Base-by-base conservation (phyloP, 2,113 vertebrate genomes). In the Centrocercus urophasianus region DNA sequence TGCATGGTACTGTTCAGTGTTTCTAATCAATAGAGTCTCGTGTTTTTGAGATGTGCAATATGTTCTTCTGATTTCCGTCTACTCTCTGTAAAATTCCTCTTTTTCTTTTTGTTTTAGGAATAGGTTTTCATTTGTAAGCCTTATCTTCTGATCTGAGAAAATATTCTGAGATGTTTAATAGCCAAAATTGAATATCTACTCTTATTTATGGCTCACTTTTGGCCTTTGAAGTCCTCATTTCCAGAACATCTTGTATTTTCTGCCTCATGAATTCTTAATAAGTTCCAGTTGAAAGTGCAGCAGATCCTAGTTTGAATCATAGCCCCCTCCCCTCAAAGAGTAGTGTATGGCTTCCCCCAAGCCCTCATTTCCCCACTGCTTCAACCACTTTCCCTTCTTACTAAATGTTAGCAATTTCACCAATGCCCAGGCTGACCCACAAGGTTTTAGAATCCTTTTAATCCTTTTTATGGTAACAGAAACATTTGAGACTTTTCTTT, bases 191-290 rank as follows among this genome's bases (percentile, higher is more conserved):
- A 96, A 86, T 95, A 96, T 89, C 85, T 87, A 80, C 75, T 87
- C 86, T 97, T 97, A 96, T 97, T 97, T 97, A 97, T 94, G 91
- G 95, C 94, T 95, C 93, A 96, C 85, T 90, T 95, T 97, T 97
- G 95, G 93, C 86, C 89, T 97, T 95, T 96, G 97, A 97, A 97
- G 72, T 90, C 84, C 84, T 95, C 56, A 66, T 97, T 97, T 97
- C 96, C 94, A 97, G 95, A 96, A 95, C 30, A 15, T 94, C 89
- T 96, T 13, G 27, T 90, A 96, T 97, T 97, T 97, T 98, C 97
- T 98, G 97, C 97, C 86, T 90, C 97, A 97, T 97, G 97, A 97
- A 97, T 97, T 97, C 96, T 95, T 97, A 98, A 98, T 96, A 94
- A 97, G 95, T 97, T 97, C 96, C 95, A 97, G 96, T 97, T 97